A percentile compares a stretch with the other conserved stretches of the same genome.
phyloP scores from a whole-genome alignment of 2,113 vertebrate genomes.

The Colossoma macropomum region DNA sequence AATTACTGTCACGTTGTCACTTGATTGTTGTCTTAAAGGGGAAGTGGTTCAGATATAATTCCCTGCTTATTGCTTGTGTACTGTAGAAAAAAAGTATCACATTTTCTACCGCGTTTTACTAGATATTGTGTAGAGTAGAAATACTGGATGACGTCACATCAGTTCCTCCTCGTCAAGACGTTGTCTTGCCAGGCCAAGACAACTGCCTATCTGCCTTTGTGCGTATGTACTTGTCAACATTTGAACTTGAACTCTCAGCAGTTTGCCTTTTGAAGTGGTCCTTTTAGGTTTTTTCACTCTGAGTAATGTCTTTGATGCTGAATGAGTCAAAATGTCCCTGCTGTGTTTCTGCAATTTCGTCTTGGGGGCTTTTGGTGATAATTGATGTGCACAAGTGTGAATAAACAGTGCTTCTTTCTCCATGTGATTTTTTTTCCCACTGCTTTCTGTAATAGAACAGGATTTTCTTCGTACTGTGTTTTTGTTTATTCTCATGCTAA shows the following conservation, averaged over 20 bases:
- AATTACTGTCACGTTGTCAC: constrained; percentile 11
- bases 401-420: not conserved
- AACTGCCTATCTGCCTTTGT: not conserved
- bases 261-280: not conserved
- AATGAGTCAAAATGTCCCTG: constrained; percentile 81
- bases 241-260: not conserved
- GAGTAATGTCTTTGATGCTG: constrained; percentile 35
- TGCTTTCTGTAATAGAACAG: not conserved
- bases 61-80: constrained; percentile 16
- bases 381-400: constrained; percentile 23
- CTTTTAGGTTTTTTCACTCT: not conserved
- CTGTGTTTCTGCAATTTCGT: constrained; percentile 66
- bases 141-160: not conserved
- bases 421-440: not conserved
- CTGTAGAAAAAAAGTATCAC: not conserved
- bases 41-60: not conserved
- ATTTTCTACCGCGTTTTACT: not conserved
- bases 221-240: not conserved
- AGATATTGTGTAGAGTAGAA: not conserved
- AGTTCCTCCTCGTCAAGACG: not conserved
- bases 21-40: constrained; percentile 22
- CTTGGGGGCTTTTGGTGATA: constrained; percentile 42
- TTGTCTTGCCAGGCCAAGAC: not conserved
- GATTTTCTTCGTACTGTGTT: not conserved
- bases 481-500: not conserved